phyloP scores from a whole-genome alignment of 1,140 invertebrate species.

The Agraylea sexmaculata region DNA sequence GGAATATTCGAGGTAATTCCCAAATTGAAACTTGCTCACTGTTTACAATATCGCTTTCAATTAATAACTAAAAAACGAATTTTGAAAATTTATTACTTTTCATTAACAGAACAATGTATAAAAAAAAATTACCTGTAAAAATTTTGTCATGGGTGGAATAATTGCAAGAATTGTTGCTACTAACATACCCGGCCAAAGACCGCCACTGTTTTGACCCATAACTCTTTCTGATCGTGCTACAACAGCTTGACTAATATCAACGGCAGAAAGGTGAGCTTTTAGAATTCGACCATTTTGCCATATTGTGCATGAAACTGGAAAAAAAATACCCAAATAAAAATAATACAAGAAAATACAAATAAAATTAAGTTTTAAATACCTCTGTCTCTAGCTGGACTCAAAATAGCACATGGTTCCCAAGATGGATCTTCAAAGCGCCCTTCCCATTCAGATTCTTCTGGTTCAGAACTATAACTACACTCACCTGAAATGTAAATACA shows the following conservation, averaged over 20 bases:
- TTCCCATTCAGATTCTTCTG: conserved; percentile 43
- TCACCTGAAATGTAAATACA: conserved; percentile 36
- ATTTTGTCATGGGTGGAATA: conserved; percentile 24
- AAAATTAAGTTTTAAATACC: conserved; percentile 40
- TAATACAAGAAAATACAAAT: not conserved
- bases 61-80: conserved; percentile 15
- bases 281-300: conserved; percentile 83
- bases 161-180: conserved; percentile 27
- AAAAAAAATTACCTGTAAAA: conserved; percentile 27
- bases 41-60: conserved; percentile 14
- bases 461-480: conserved; percentile 69
- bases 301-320: conserved; percentile 81
- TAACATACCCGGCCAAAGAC: conserved; percentile 26
- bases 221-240: conserved; percentile 71
- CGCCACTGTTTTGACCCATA: conserved; percentile 28
- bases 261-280: conserved; percentile 82
- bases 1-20: conserved; percentile 24
- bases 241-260: conserved; percentile 89
- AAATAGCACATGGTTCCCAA: conserved; percentile 56
- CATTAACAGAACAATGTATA: conserved; percentile 1
- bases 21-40: conserved; percentile 17
- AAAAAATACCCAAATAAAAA: conserved; percentile 5
- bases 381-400: conserved; percentile 64
- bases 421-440: conserved; percentile 57
- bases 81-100: conserved; percentile 8